Evolutionary conservation across 2,113 vertebrate genomes (phyloP), one percentile per base, ranked within the genome.

Genomic region (Chloropsis hardwickii): DNA sequence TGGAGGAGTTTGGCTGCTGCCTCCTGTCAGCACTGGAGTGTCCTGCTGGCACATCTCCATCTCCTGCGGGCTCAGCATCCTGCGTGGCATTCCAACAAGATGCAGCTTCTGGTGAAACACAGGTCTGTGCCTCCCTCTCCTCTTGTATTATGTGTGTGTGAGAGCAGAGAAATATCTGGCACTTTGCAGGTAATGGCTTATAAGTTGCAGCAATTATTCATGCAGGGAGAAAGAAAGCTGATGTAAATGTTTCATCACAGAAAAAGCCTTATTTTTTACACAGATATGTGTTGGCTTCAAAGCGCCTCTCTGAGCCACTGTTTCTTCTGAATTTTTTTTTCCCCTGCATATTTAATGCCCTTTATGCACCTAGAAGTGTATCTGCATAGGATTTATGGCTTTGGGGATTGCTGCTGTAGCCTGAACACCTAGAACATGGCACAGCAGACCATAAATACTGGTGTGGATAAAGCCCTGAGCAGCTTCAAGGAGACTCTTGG

Each of bases 21-120:
- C 29, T 62, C 35, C 56, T 47, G 44, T 56, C 35, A 50, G 67
- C 3, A 1, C 29, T 45, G 35, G 5, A 10, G 6, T 42, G 50
- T 54, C 31, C 53, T 81, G 56, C 50, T 8, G 6, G 44, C 35
- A n/a, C 0, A 1, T 14, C 10, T 22, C 0, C 31, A 25, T 12
- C 51, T 84, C 39, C 56, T 58, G 66, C 53, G 56, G 57, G 33
- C 57, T 86, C 47, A 37, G n/a, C 19, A 39, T 44, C 50, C 16
- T 33, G 4, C 0, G 0, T 16, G 27, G 15, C 14, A 4, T 47
- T 69, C 48, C 35, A 37, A 48, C 8, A 39, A 28, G 53, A 16
- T 27, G 45, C 2, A 28, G 29, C 37, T 74, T 44, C n/a, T 73
- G 1, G 1, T 1, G 5, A 33, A 74, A 37, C 22, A 13, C 5